Base-by-base conservation (phyloP, 2,797 vertebrate species). In the Okamejei kenojei region DNA sequence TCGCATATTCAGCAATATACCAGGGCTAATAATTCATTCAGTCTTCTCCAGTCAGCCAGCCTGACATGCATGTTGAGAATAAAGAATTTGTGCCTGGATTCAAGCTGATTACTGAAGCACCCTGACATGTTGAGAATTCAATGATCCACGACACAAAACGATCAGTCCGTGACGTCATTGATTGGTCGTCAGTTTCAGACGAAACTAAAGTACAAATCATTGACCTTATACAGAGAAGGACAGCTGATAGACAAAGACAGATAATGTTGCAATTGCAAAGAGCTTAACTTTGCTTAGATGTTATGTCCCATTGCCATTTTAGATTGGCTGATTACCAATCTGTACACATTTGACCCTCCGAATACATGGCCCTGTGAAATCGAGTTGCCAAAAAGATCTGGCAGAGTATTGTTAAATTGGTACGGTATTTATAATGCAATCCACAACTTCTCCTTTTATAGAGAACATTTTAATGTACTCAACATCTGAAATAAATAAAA, bases 241-340 rank as follows among this genome's bases (percentile, higher is more conserved):
- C 38, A 58, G 58, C 82, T 86, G 58, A 86, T 86, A 65, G 82
- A 61, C 82, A n/a, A 63, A 86, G 82, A 86, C 58, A 32, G 58
- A 63, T 65, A 86, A 86, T 63, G 15, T 29, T 63, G 58, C 15
- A 32, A 63, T 86, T n/a, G 58, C n/a, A 86, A 86, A 63, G 32
- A 35, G n/a, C 82, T 61, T 61, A 19, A 86, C 58, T 63, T 11
- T 84, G 81, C 23, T 84, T 61, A 58, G 82, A n/a, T 63, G 54
- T 86, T 63, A 7, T 19, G 26, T 29, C n/a, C 58, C 82, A 86
- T 86, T 86, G 17, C 58, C 82, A 63, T 15, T 63, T 32, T 86
- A 17, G 82, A 86, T 86, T 10, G 26, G 10, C 74, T 11, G 58
- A 63, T 84, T 86, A 86, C 82, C 58, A 86, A 15, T 32, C 29